Evolutionary conservation across 1,140 invertebrate species (phyloP).

Genomic region (Drosophila repleta): DNA sequence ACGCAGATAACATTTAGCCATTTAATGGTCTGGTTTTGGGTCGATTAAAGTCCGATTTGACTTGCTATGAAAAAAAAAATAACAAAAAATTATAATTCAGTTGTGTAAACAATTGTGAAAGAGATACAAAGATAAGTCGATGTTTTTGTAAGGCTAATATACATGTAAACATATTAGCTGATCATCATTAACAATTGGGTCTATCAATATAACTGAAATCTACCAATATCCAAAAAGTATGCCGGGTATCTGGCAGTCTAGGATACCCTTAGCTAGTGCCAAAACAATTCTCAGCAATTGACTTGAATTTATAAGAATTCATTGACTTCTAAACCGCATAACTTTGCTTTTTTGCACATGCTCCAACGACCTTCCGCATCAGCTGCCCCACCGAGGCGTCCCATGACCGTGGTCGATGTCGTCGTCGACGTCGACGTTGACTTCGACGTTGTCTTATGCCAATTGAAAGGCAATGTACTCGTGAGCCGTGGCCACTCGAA

Average conservation of each 20-base stretch:
- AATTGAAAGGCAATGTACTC: constrained; percentile 45
- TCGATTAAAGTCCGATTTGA: neutral
- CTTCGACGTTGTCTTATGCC: constrained; percentile 12
- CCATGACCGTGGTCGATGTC: constrained; percentile 21
- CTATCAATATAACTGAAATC: too few species aligned
- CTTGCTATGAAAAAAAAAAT: neutral
- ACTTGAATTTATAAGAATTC: constrained; percentile 26
- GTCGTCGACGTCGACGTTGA: neutral
- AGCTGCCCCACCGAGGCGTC: constrained; percentile 16
- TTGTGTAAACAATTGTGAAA: neutral
- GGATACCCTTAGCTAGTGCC: neutral
- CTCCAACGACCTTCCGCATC: constrained; percentile 20
- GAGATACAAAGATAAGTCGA: too few species aligned
- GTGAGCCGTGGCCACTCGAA: constrained; percentile 54
- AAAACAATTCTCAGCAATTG: constrained; percentile 1
- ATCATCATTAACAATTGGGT: too few species aligned
- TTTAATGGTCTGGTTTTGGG: neutral
- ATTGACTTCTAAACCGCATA: constrained; percentile 10
- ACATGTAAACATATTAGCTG: too few species aligned
- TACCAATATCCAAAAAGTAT: too few species aligned
- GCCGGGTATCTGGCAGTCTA: neutral
- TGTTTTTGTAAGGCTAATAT: too few species aligned
- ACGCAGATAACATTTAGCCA: neutral
- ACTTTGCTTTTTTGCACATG: constrained; percentile 16
- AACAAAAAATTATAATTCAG: neutral